Conservation (phyloP, 1,140 invertebrate genomes). For the Apis cerana region DNA sequence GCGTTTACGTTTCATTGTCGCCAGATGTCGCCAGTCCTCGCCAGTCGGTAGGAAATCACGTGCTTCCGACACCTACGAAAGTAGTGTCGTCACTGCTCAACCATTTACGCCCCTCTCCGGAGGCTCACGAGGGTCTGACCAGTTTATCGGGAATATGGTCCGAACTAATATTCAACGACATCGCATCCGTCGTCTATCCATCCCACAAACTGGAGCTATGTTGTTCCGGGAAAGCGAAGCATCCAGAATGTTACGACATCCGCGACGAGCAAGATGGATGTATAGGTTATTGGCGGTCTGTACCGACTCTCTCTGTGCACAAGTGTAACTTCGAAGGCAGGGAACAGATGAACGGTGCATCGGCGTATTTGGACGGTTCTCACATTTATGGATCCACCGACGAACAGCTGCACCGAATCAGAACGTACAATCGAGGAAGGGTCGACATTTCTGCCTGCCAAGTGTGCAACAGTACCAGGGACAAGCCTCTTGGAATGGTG, state of each 20-base stretch:
- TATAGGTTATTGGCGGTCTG: slow-evolving; percentile 89
- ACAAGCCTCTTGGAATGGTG: slow-evolving; percentile 81
- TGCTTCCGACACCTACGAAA: slow-evolving; percentile 83
- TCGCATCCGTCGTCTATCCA: slow-evolving; percentile 86
- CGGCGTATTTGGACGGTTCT: slow-evolving; percentile 93
- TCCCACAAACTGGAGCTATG: slow-evolving; percentile 63
- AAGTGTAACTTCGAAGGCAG: slow-evolving; percentile 86
- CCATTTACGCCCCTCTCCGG: slow-evolving; percentile 59
- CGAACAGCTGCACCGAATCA: slow-evolving; percentile 84
- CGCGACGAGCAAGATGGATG: slow-evolving; percentile 78
- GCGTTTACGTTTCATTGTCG: background rate
- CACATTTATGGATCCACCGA: slow-evolving; percentile 91
- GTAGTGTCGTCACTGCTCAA: slow-evolving; percentile 64
- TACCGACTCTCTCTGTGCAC: slow-evolving; percentile 85
- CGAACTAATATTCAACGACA: slow-evolving; percentile 89
- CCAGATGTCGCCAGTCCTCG: slow-evolving; percentile 84
- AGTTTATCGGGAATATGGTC: slow-evolving; percentile 91
- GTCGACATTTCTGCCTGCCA: slow-evolving; percentile 85
- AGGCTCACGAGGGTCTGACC: slow-evolving; percentile 86
- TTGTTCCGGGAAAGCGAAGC: slow-evolving; percentile 64
- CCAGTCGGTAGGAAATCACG: slow-evolving; percentile 80
- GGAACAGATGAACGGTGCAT: slow-evolving; percentile 94
- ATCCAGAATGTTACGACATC: slow-evolving; percentile 83
- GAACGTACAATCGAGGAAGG: slow-evolving; percentile 89
- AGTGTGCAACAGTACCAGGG: slow-evolving; percentile 78